phyloP scores from a whole-genome alignment of 2,888 invertebrate species.

The Mesochorus sp. region DNA sequence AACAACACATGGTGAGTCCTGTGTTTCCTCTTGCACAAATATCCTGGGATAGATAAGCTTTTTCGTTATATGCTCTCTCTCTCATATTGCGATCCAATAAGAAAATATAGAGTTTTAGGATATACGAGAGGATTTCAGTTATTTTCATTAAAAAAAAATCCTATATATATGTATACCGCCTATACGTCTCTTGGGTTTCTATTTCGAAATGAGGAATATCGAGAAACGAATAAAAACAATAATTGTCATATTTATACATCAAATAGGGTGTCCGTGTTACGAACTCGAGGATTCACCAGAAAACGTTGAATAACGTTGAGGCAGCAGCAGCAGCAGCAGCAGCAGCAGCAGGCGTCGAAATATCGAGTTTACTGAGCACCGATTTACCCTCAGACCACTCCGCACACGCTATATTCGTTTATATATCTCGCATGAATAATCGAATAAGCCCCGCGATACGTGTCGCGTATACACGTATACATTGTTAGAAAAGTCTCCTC shows the following conservation, averaged over 20 bases:
- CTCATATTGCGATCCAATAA: not conserved
- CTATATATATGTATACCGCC: not conserved
- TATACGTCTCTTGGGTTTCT: too few species aligned
- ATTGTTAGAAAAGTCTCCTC: not conserved
- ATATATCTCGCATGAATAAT: not conserved
- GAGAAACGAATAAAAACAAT: constrained; percentile 17
- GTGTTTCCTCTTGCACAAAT: not conserved
- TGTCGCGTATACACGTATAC: not conserved
- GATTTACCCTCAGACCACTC: not conserved
- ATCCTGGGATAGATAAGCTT: too few species aligned
- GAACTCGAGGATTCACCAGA: not conserved
- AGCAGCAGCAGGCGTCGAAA: constrained; percentile 33
- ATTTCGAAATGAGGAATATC: not conserved
- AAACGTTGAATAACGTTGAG: constrained; percentile 7
- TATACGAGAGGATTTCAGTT: too few species aligned
- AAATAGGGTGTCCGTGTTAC: too few species aligned
- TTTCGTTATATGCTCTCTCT: too few species aligned
- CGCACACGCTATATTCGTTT: too few species aligned
- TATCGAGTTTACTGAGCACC: constrained; percentile 22
- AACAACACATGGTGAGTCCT: constrained; percentile 23
- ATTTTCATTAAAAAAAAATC: not conserved
- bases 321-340: too few species aligned
- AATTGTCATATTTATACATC: constrained; percentile 8
- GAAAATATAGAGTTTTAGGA: constrained; percentile 16
- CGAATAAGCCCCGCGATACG: not conserved